phyloP scores from a whole-genome alignment of 2,888 invertebrate species.

The Chironomus riparius region DNA sequence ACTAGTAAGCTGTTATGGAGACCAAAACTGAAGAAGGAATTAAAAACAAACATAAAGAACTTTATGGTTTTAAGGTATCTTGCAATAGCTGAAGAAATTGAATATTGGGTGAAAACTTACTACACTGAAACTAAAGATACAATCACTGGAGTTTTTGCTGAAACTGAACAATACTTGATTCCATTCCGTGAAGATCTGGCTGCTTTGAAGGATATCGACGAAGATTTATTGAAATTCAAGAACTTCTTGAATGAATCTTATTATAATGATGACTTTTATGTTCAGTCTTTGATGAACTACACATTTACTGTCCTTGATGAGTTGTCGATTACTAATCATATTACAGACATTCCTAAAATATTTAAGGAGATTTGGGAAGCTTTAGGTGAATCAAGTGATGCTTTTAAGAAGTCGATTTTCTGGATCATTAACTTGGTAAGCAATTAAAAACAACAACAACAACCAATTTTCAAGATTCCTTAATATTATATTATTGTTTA shows the following conservation, averaged over 20 bases:
- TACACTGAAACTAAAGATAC: slow-evolving; percentile 62
- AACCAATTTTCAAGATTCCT: too few relatives aligned
- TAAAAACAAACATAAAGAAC: slow-evolving; percentile 45
- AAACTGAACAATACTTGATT: slow-evolving; percentile 60
- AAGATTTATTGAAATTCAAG: slow-evolving; percentile 61
- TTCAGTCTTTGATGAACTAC: slow-evolving; percentile 64
- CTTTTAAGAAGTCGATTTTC: slow-evolving; percentile 62
- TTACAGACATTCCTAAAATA: slow-evolving; percentile 69
- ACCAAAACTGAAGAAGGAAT: slow-evolving; percentile 57
- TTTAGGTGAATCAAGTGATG: slow-evolving; percentile 75
- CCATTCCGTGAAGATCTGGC: slow-evolving; percentile 57
- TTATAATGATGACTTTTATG: slow-evolving; percentile 72
- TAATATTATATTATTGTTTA: too few relatives aligned
- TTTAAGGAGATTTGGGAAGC: slow-evolving; percentile 75
- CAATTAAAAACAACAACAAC: slow-evolving; percentile 31
- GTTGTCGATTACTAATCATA: slow-evolving; percentile 64
- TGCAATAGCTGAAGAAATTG: slow-evolving; percentile 46
- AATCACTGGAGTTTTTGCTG: slow-evolving; percentile 61
- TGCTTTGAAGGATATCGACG: slow-evolving; percentile 51
- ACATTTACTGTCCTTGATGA: slow-evolving; percentile 65
- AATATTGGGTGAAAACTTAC: slow-evolving; percentile 57
- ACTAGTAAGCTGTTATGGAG: slow-evolving; percentile 75
- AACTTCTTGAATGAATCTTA: slow-evolving; percentile 67
- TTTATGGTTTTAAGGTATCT: slow-evolving; percentile 44
- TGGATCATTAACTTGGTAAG: slow-evolving; percentile 60